Base-by-base conservation (phyloP, 2,797 vertebrate genomes). In the Jordanella pulchra region DNA sequence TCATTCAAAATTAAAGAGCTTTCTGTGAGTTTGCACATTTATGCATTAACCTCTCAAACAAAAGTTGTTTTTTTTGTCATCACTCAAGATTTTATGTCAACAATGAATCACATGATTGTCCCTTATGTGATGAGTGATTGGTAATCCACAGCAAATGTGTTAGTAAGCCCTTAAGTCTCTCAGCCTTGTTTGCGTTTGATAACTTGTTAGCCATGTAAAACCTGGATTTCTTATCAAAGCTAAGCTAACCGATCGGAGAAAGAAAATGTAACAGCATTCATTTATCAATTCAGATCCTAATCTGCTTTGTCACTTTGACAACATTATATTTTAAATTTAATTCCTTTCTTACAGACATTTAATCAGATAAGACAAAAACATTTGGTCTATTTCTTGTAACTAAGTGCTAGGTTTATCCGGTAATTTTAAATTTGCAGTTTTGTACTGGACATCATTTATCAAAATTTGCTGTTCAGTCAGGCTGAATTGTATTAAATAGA, bases 1-100 rank as follows among this genome's bases (percentile, higher is more conserved):
- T 42, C 21, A 56, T 67, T 56, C 25, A 69, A 51, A 70, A 75
- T 66, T 54, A 10, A 44, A n/a, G 65, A 44, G n/a, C 15, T 35
- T 21, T 2, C 10, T 65, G 9, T 21, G 30, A 61, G 1, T 25
- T 9, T 45, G 39, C 3, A 51, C 14, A 4, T 5, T 63, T 27
- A 32, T 18, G 30, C 25, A 39, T 71, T 3, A 15, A 23, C 25
- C 3, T 54, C 14, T 48, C 12, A 65, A 25, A 65, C 27, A 55
- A n/a, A 27, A 47, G 30, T 28, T 11, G 42, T 65, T 48, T 2
- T 35, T 48, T 79, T 60, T 48, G 27, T 66, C 13, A 69, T 0
- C 63, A 39, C 42, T 72, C 30, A 55, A 23, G 58, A 28, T 47
- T 55, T 63, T 10, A 55, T 71, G 13, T 54, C 10, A 17, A 6